Evolutionary conservation across 2,888 invertebrate genomes (phyloP).

Genomic region (Epinotia demarniana): DNA sequence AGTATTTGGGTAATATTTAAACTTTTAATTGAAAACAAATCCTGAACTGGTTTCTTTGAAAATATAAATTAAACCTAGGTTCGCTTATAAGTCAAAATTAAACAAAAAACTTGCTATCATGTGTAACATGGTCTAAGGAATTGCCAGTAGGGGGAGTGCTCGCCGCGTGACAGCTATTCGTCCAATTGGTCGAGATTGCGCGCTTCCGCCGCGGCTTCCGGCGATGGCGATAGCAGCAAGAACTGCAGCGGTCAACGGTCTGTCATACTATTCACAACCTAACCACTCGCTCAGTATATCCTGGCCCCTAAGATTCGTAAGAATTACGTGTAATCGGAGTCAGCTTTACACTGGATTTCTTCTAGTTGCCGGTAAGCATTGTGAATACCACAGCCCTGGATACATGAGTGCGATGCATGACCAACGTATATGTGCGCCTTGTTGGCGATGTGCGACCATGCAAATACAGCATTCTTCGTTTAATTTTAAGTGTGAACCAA

Average conservation of each 20-base stretch:
- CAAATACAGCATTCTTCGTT: not conserved
- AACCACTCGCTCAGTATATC: not conserved
- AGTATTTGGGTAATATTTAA: no score
- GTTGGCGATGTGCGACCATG: not conserved
- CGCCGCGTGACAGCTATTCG: constrained; percentile 75
- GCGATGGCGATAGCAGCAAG: constrained; percentile 73
- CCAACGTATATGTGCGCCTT: constrained; percentile 8
- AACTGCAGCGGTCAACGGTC: constrained; percentile 77
- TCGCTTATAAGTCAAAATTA: not conserved
- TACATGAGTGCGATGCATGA: constrained; percentile 17
- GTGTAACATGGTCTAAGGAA: constrained; percentile 10
- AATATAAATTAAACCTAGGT: not conserved
- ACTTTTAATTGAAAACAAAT: no score
- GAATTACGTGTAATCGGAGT: not conserved
- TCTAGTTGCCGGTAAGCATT: not conserved
- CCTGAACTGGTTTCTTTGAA: no score
- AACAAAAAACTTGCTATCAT: not conserved
- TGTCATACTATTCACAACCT: constrained; percentile 49
- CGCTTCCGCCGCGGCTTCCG: constrained; percentile 81
- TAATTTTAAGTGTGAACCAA: not conserved
- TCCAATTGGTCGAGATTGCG: constrained; percentile 84
- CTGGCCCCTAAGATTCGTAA: not conserved
- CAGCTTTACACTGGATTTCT: not conserved
- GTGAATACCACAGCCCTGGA: constrained; percentile 45
- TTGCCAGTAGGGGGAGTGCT: constrained; percentile 66